Evolutionary conservation across 2,113 vertebrate genomes (phyloP).

Genomic region (Gopherus flavomarginatus): DNA sequence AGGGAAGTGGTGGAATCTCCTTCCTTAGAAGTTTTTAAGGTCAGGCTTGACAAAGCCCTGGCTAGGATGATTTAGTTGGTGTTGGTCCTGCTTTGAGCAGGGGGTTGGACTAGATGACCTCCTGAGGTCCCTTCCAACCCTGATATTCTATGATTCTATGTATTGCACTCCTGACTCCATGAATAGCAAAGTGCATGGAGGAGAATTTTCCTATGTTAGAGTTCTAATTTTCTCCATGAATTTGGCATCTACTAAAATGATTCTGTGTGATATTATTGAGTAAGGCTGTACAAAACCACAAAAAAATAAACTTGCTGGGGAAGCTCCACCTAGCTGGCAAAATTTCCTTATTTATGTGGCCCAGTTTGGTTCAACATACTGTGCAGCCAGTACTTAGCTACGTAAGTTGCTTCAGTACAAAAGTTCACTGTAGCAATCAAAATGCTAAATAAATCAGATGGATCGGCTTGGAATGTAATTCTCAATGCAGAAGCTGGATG

Average conservation of each 20-base stretch:
- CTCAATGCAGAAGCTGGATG: not conserved
- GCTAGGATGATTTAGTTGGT: too few relatives aligned
- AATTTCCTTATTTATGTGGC: slow-evolving; percentile 53
- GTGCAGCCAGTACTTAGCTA: not conserved
- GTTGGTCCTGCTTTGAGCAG: too few relatives aligned
- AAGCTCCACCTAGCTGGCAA: slow-evolving; percentile 72
- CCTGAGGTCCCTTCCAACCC: too few relatives aligned
- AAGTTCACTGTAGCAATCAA: not conserved
- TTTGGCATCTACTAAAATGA: not conserved
- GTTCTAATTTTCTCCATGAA: not conserved
- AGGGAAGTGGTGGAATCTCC: too few relatives aligned
- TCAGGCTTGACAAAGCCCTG: too few relatives aligned
- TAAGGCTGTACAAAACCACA: slow-evolving; percentile 22
- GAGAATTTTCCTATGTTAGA: not conserved
- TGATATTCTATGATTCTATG: too few relatives aligned
- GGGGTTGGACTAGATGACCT: too few relatives aligned
- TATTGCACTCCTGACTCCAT: accelerated
- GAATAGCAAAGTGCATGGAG: not conserved
- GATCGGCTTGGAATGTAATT: not conserved
- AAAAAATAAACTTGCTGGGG: slow-evolving; percentile 51
- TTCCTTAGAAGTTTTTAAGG: too few relatives aligned
- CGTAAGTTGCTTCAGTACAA: not conserved
- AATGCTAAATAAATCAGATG: not conserved
- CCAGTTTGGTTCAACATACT: slow-evolving; percentile 13
- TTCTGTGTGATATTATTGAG: not conserved